phyloP scores from a whole-genome alignment of 2,888 invertebrate genomes.

The Lobophora halterata region DNA sequence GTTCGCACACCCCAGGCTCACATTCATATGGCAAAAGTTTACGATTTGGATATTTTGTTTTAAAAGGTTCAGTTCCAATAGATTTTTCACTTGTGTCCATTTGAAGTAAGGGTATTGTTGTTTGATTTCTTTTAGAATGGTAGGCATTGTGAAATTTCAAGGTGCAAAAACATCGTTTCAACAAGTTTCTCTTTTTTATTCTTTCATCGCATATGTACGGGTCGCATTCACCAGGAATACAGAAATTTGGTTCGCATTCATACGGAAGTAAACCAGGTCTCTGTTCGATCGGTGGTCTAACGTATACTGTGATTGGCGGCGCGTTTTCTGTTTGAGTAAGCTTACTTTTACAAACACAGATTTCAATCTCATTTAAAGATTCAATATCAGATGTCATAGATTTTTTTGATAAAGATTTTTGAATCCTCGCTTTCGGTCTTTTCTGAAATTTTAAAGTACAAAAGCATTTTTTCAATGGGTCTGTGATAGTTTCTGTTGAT shows the following conservation, averaged over 20 bases:
- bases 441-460: slow-evolving; percentile 15
- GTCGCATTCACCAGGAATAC: slow-evolving; percentile 30
- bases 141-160: slow-evolving; percentile 21
- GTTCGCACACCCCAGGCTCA: slow-evolving; percentile 38
- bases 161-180: slow-evolving; percentile 24
- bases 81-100: slow-evolving; percentile 2
- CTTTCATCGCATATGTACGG: slow-evolving; percentile 25
- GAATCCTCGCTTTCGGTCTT: not conserved
- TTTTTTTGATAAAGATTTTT: slow-evolving; percentile 2
- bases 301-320: slow-evolving; percentile 1
- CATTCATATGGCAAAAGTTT: slow-evolving; percentile 36
- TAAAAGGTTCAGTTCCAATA: slow-evolving; percentile 9
- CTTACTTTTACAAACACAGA: not conserved
- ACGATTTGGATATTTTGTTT: slow-evolving; percentile 1
- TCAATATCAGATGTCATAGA: not conserved
- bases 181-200: slow-evolving; percentile 20
- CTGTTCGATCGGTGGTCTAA: slow-evolving; percentile 1
- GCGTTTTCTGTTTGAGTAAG: slow-evolving; percentile 8
- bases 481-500: not conserved
- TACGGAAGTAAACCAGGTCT: slow-evolving; percentile 13
- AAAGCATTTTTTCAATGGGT: slow-evolving; percentile 15
- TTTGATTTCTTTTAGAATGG: slow-evolving; percentile 10
- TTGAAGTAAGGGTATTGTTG: slow-evolving; percentile 3
- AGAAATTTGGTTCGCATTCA: slow-evolving; percentile 25
- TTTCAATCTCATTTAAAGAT: not conserved